These are phyloP conservation scores for Brienomyrus brachyistius DNA, from an alignment of 2,113 vertebrate genomes.

Conservation along the genomic window DNA sequence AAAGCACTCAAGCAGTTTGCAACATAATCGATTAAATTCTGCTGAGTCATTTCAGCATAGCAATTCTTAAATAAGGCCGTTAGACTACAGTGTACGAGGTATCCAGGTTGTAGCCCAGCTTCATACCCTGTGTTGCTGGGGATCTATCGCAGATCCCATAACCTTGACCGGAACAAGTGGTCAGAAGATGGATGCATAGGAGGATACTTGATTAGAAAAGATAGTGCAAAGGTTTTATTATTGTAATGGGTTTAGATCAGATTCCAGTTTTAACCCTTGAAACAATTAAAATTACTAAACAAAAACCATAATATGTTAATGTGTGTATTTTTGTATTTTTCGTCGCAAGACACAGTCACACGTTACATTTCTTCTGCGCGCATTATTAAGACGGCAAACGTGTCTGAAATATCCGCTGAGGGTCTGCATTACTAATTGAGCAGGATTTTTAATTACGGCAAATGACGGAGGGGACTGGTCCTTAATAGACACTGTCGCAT, in stretches of 20 bases:
- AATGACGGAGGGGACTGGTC: conserved; percentile 62
- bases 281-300: conserved; percentile 37
- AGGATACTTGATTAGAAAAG: conserved; percentile 27
- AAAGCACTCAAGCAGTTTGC: background rate
- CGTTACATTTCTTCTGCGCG: background rate
- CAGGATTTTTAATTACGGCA: conserved; percentile 65
- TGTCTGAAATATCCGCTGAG: conserved; percentile 62
- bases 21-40: background rate
- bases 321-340: conserved; percentile 28
- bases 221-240: background rate
- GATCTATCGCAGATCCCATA: background rate
- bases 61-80: background rate
- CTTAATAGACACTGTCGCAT: conserved; percentile 56
- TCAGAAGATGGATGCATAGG: background rate
- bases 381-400: conserved; percentile 45
- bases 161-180: background rate
- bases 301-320: background rate
- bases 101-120: background rate
- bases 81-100: background rate
- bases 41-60: background rate
- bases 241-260: conserved; percentile 18
- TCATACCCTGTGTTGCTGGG: background rate
- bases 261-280: conserved; percentile 38
- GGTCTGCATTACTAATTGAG: conserved; percentile 53
- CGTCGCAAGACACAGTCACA: background rate